phyloP scores from a whole-genome alignment of 2,113 vertebrate species.

The Pseudorectes ferrugineus region DNA sequence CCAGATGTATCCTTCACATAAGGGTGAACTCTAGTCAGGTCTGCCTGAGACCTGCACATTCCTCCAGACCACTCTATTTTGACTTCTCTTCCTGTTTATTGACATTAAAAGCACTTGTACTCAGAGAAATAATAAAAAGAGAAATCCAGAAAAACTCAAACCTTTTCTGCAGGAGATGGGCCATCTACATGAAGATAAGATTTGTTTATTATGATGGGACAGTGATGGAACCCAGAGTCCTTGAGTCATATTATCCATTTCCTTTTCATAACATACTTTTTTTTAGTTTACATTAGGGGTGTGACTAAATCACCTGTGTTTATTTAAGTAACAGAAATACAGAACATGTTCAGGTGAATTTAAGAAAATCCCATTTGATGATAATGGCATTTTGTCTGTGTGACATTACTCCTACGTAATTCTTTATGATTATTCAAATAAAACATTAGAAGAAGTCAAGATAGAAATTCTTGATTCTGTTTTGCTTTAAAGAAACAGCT shows the following conservation, averaged over 20 bases:
- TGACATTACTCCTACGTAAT: not conserved
- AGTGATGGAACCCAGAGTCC: conserved; percentile 56
- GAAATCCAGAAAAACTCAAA: not conserved
- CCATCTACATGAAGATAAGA: conserved; percentile 27
- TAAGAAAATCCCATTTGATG: conserved; percentile 55
- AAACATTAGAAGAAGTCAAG: not conserved
- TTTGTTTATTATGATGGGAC: conserved; percentile 14
- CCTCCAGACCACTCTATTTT: not conserved
- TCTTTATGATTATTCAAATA: not conserved
- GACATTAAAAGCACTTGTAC: not conserved
- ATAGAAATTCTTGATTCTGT: not conserved
- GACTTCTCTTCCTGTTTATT: not conserved
- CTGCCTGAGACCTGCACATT: not conserved
- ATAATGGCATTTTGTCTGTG: not conserved
- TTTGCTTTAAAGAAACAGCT: not conserved
- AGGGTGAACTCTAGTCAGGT: not conserved
- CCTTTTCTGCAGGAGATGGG: not conserved
- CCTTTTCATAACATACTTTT: conserved; percentile 58
- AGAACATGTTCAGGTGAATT: conserved; percentile 46
- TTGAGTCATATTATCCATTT: not conserved
- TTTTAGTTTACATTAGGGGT: conserved; percentile 59
- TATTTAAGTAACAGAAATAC: conserved; percentile 53
- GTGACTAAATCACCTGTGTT: conserved; percentile 63
- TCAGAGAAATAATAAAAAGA: not conserved
- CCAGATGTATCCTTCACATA: not conserved